A percentile compares a stretch with the other conserved stretches of the same genome.
Conservation (phyloP, 2,113 vertebrate genomes). For the human (Homo sapiens) region DNA sequence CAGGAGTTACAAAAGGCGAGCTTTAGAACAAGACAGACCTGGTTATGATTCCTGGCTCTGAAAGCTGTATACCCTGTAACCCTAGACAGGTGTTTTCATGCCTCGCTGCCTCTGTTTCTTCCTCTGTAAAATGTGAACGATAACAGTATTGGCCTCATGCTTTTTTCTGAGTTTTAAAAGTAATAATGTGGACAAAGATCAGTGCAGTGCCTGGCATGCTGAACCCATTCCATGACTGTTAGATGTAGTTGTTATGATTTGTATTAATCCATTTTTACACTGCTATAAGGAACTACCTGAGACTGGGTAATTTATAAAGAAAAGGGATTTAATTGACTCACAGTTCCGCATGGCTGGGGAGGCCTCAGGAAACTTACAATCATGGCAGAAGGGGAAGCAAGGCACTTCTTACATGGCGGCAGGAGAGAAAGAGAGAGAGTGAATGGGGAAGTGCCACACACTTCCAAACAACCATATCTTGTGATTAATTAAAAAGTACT, state of each 20-base stretch:
- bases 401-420: too few relatives aligned
- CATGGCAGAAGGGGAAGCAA: too few relatives aligned
- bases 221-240: neutral
- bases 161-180: constrained; percentile 1
- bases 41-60: constrained; percentile 21
- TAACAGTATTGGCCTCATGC: neutral
- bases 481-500: too few relatives aligned
- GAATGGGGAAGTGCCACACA: too few relatives aligned
- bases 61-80: neutral
- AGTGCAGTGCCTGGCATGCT: neutral
- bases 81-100: neutral
- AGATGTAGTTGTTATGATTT: neutral
- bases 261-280: too few relatives aligned
- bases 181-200: neutral
- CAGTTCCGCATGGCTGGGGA: too few relatives aligned
- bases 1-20: neutral
- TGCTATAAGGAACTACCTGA: too few relatives aligned
- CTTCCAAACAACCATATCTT: too few relatives aligned
- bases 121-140: neutral
- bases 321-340: too few relatives aligned
- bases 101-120: neutral
- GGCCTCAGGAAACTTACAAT: too few relatives aligned
- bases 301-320: too few relatives aligned
- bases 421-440: too few relatives aligned
- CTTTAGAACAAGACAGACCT: neutral